phyloP scores from a whole-genome alignment of 2,113 vertebrate genomes.

The Protomyctophum bolini region DNA sequence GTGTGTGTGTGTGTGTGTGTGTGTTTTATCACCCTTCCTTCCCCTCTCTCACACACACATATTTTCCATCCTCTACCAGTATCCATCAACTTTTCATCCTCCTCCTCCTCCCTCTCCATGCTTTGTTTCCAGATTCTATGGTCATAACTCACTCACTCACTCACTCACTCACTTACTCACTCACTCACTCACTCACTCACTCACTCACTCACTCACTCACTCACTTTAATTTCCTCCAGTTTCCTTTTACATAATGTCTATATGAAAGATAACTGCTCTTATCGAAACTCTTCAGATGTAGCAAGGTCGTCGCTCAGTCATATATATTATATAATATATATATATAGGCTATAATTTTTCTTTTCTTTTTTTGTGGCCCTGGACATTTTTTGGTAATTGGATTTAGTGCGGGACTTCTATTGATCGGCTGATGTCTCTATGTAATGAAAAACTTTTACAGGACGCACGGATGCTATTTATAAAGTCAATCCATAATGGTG shows the following conservation, averaged over 20 bases:
- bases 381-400: constrained; percentile 61
- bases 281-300: constrained; percentile 8
- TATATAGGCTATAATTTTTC: too few species aligned
- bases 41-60: background rate
- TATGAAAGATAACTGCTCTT: constrained; percentile 26
- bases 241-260: constrained; percentile 25
- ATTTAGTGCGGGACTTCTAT: constrained; percentile 55
- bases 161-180: background rate
- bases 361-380: constrained; percentile 16
- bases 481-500: constrained; percentile 61
- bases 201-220: background rate
- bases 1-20: constrained; percentile 16
- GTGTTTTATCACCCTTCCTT: too few species aligned
- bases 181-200: too few species aligned
- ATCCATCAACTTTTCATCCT: constrained; percentile 7
- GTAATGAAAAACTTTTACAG: constrained; percentile 79
- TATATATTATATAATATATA: too few species aligned
- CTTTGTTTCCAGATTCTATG: background rate
- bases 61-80: constrained; percentile 4
- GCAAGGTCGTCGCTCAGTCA: too few species aligned
- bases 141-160: background rate
- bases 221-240: constrained; percentile 14
- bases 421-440: constrained; percentile 64
- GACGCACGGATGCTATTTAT: constrained; percentile 61
- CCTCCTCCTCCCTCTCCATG: constrained; percentile 4